Base-by-base conservation (phyloP, 2,797 vertebrate species). In the Crax fasciolata region DNA sequence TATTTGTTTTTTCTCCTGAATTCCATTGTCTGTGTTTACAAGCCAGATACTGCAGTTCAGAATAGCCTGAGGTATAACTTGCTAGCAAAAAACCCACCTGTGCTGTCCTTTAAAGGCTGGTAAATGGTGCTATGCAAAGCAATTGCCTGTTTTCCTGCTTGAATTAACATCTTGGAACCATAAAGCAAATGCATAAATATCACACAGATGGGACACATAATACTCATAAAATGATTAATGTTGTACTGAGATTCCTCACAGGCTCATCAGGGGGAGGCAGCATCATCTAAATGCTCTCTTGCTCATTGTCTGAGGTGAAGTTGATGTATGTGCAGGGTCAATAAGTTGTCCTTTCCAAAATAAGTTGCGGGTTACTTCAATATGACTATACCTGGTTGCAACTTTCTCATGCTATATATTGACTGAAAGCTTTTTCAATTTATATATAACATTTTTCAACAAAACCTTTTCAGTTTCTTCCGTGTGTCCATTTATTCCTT, bases 141-240 rank as follows among this genome's bases (percentile, higher is more conserved):
- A 30, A 8, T 51, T 66, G 30, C 59, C 70, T 27, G 13, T 51
- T 84, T 65, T 87, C 59, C 67, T 77, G 19, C 70, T n/a, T 86
- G 66, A 87, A 92, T 94, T 76, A 89, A 70, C 80, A 78, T 68
- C 35, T 62, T 72, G 41, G 28, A 84, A 51, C n/a, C 2, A 0
- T 58, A 58, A 92, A 86, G 20, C 49, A 84, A 58, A 85, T n/a
- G 13, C 73, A 81, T 86, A 89, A 86, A 83, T 92, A 91, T 94
- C 87, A 75, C 68, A 62, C 68, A 83, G 46, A 20, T 35, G 72
- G 84, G 54, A 75, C 32, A 44, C 44, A 44, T 14, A 54, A 81
- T 76, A 43, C 57, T 86, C 25, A 38, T 82, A 70, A 89, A 90
- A 90, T 84, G 84, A 77, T 96, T 87, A 39, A 70, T 57, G 62